Percentiles rank a stretch among this genome's conserved stretches.
These are phyloP conservation scores for Cervus canadensis DNA, from an alignment of 2,113 vertebrate species.

Conservation along the genomic window DNA sequence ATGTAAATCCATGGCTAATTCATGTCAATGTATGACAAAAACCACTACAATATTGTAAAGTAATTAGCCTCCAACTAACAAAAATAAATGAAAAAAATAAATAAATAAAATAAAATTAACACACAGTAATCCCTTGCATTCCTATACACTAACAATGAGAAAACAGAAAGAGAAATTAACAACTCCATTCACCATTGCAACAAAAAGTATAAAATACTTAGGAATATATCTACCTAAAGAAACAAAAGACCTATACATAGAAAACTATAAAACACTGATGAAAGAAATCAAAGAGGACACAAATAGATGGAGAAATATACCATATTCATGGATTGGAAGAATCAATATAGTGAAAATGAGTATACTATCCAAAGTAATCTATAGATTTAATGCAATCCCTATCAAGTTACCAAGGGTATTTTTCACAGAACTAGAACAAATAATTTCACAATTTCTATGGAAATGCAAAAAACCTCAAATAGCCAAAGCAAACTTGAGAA, in stretches of 20 bases:
- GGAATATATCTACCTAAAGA: neutral
- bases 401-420: fast-evolving
- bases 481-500: neutral
- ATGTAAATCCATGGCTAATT: too few relatives aligned
- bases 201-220: neutral
- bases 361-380: neutral
- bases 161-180: neutral
- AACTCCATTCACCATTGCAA: neutral
- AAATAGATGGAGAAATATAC: neutral
- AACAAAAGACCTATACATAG: neutral
- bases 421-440: neutral
- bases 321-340: neutral
- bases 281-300: neutral
- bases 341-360: neutral
- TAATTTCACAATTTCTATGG: neutral
- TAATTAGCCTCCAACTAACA: too few relatives aligned
- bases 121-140: neutral
- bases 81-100: too few relatives aligned
- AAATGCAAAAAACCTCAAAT: neutral
- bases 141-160: neutral
- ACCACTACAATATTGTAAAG: too few relatives aligned
- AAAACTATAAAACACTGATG: neutral
- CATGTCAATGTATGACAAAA: too few relatives aligned
- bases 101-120: neutral
- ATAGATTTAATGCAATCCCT: neutral